Percentiles rank a stretch among this genome's conserved stretches.
phyloP scores from a whole-genome alignment of 2,888 invertebrate genomes.

The Zaprionus lineosus region DNA sequence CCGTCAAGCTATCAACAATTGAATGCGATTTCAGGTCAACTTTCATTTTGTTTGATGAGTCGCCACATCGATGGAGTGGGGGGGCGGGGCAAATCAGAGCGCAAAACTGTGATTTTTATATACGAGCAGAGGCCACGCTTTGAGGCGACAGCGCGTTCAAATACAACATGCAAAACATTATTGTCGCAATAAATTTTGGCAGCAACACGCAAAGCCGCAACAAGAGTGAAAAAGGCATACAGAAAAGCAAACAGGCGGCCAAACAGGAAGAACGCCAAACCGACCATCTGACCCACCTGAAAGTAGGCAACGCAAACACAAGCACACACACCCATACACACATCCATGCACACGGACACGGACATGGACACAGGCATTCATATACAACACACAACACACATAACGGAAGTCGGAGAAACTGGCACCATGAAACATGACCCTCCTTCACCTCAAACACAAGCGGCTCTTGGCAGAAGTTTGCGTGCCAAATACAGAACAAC shows the following conservation, averaged over 20 bases:
- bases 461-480: conserved; percentile 60
- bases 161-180: conserved; percentile 48
- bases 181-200: conserved; percentile 69
- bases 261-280: conserved; percentile 35
- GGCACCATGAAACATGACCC: conserved; percentile 67
- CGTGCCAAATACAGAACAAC: conserved; percentile 65
- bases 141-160: conserved; percentile 4
- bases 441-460: conserved; percentile 37
- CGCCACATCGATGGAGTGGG: conserved; percentile 7
- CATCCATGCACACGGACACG: neutral
- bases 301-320: conserved; percentile 51
- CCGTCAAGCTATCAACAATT: neutral
- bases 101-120: conserved; percentile 48
- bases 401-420: conserved; percentile 60
- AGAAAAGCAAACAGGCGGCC: conserved; percentile 2
- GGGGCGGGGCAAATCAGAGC: conserved; percentile 13
- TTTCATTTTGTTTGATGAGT: conserved; percentile 13
- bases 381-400: conserved; percentile 7
- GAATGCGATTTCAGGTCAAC: conserved; percentile 25
- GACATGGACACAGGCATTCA: neutral
- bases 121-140: conserved; percentile 23
- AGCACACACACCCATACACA: conserved; percentile 6
- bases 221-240: too few relatives aligned
- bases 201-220: conserved; percentile 42
- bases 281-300: conserved; percentile 49